Evolutionary conservation across 2,113 vertebrate species (phyloP).

Genomic region (Hippotragus niger): DNA sequence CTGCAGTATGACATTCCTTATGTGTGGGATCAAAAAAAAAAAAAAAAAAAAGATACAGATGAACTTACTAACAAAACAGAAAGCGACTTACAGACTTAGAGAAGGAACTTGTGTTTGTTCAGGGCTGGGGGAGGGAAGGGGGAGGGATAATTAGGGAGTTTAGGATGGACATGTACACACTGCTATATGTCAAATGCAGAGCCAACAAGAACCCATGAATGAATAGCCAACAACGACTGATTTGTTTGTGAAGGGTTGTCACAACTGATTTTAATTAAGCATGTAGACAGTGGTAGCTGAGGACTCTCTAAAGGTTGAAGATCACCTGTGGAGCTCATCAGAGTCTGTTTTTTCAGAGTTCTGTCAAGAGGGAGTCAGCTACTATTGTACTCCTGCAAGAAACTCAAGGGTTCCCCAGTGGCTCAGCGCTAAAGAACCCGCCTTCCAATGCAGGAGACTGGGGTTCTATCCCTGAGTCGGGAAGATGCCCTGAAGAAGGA

Average conservation of each 20-base stretch:
- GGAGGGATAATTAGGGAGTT: background rate
- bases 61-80: background rate
- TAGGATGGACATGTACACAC: background rate
- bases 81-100: background rate
- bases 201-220: background rate
- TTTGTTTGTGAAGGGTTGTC: background rate
- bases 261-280: background rate
- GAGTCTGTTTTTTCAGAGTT: background rate
- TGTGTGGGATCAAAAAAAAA: background rate
- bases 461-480: background rate
- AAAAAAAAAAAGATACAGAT: background rate
- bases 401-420: background rate
- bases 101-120: background rate
- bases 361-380: background rate
- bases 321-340: background rate
- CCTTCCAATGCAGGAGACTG: background rate
- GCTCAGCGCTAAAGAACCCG: fast-evolving
- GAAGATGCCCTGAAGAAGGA: background rate
- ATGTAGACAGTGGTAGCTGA: background rate
- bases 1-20: background rate
- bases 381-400: background rate
- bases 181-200: background rate
- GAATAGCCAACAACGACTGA: background rate
- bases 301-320: background rate
- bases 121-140: background rate